Evolutionary conservation across 2,113 vertebrate species (phyloP).

Genomic region (Lophotis ruficrista): DNA sequence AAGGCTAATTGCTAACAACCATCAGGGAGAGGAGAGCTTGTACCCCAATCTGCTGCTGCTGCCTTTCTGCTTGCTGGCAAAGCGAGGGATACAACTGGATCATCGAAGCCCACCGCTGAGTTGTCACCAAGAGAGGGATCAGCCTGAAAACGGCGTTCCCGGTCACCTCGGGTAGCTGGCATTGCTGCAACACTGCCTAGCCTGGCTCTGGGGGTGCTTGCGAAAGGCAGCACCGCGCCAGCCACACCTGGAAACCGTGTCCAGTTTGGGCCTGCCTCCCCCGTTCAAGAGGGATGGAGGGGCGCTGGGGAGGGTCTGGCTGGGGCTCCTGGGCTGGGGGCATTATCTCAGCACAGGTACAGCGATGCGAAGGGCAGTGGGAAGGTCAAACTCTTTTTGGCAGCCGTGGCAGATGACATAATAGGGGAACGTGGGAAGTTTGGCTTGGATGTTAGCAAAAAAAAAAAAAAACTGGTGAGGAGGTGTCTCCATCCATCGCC

Average conservation of each 20-base stretch:
- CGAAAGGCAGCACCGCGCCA: background rate
- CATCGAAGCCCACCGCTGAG: fast-evolving
- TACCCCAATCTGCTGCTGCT: background rate
- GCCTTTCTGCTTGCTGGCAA: background rate
- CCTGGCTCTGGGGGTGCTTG: background rate
- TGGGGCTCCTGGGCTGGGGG: background rate
- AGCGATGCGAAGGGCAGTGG: fast-evolving
- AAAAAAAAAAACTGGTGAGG: background rate
- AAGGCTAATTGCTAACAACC: background rate
- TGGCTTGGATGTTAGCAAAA: background rate
- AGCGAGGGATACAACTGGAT: background rate
- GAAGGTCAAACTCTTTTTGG: background rate
- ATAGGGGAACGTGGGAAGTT: background rate
- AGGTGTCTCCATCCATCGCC: background rate
- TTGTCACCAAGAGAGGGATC: background rate
- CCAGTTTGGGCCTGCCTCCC: background rate
- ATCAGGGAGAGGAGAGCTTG: background rate
- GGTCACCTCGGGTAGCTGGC: background rate
- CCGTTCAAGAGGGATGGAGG: background rate
- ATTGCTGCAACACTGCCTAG: background rate
- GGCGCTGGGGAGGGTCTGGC: background rate
- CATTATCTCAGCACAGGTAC: background rate
- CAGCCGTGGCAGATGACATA: background rate
- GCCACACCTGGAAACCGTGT: background rate
- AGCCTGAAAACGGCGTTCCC: background rate